Evolutionary conservation across 2,888 invertebrate genomes (phyloP).

Genomic region (Empis stercorea): DNA sequence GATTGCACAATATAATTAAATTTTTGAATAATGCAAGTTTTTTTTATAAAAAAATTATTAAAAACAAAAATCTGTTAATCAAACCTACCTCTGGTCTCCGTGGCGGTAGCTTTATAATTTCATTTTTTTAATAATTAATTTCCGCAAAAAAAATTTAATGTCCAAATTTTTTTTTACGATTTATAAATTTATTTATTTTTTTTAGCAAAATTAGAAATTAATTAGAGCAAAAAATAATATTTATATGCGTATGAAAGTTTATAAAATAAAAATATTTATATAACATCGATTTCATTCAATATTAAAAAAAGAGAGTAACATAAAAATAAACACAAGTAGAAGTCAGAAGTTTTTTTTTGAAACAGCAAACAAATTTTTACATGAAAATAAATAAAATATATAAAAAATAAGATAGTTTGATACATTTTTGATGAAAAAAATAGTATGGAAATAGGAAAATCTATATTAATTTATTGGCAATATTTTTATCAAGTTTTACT

Average conservation of each 20-base stretch:
- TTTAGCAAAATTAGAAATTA: too few relatives aligned
- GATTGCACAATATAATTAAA: too few relatives aligned
- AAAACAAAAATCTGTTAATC: slow-evolving; percentile 13
- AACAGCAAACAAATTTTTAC: slow-evolving; percentile 37
- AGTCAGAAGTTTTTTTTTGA: slow-evolving; percentile 9
- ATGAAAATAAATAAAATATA: slow-evolving; percentile 44
- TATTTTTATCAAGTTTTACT: too few relatives aligned
- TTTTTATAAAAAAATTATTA: background rate
- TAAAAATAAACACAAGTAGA: slow-evolving; percentile 12
- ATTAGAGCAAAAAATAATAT: too few relatives aligned
- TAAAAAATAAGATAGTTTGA: too few relatives aligned
- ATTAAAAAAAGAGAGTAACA: too few relatives aligned
- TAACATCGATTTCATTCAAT: too few relatives aligned
- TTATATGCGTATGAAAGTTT: too few relatives aligned
- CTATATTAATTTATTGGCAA: too few relatives aligned
- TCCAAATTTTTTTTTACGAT: slow-evolving; percentile 2
- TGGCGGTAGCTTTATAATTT: slow-evolving; percentile 56
- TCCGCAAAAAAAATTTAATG: background rate
- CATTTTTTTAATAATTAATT: slow-evolving; percentile 4
- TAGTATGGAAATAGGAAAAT: too few relatives aligned
- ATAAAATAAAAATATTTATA: too few relatives aligned
- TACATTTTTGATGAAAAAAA: too few relatives aligned
- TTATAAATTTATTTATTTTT: background rate
- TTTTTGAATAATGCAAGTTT: background rate
- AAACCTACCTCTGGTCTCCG: slow-evolving; percentile 81